Percentiles rank a stretch among this genome's conserved stretches.
Conservation (phyloP, 2,888 invertebrate species). For the Leptinotarsa peninsularis region DNA sequence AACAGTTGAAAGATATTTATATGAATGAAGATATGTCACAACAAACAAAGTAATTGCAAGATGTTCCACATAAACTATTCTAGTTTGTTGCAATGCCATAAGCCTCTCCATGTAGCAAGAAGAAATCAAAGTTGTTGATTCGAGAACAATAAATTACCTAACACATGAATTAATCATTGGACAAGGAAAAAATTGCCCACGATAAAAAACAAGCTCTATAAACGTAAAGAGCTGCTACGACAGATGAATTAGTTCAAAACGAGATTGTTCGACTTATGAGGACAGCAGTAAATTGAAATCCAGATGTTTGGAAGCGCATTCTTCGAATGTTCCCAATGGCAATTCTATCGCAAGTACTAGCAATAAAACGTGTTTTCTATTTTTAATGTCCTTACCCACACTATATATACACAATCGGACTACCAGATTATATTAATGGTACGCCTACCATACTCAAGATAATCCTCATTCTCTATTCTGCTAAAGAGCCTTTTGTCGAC, state of each 20-base stretch:
- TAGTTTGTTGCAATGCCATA: neutral
- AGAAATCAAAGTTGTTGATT: neutral
- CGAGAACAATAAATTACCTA: constrained; percentile 8
- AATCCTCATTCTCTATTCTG: constrained; percentile 32
- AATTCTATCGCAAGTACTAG: constrained; percentile 47
- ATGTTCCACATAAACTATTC: neutral
- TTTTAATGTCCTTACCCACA: constrained; percentile 49
- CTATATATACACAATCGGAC: constrained; percentile 47
- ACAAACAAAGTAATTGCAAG: neutral
- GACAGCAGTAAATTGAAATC: constrained; percentile 37
- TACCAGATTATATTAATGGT: constrained; percentile 51
- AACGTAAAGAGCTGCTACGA: constrained; percentile 21
- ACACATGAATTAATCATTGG: constrained; percentile 10
- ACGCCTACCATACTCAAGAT: constrained; percentile 45
- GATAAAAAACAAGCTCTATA: constrained; percentile 1
- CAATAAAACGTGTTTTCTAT: constrained; percentile 51
- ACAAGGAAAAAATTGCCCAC: neutral
- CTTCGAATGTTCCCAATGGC: constrained; percentile 46
- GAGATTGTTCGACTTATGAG: constrained; percentile 43
- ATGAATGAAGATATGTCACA: neutral
- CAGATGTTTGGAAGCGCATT: constrained; percentile 41
- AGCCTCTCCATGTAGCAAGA: neutral
- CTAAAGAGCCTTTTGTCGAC: constrained; percentile 36
- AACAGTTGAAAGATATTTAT: too few relatives aligned
- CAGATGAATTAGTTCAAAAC: constrained; percentile 42